Evolutionary conservation across 2,888 invertebrate genomes (phyloP).

Genomic region (Polylopha cassiicola): DNA sequence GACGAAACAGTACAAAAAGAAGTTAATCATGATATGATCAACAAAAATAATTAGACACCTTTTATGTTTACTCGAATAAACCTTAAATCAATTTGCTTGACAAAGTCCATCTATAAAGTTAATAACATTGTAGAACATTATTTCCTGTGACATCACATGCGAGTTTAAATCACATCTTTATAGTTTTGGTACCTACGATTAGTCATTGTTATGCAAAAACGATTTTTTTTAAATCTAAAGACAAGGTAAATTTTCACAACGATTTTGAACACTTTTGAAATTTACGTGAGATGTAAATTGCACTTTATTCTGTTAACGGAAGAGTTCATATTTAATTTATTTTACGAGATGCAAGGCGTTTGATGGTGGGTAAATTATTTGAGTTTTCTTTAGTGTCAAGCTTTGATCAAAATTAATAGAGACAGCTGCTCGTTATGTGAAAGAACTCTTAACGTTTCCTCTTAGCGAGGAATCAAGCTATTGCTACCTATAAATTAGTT

Average conservation of each 20-base stretch:
- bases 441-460: slow-evolving; percentile 18
- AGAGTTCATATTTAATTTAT: slow-evolving; percentile 6
- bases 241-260: slow-evolving; percentile 6
- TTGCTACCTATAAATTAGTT: too few relatives aligned
- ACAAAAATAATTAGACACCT: too few relatives aligned
- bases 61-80: too few relatives aligned
- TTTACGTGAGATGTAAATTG: neutral
- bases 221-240: neutral
- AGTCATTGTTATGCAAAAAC: too few relatives aligned
- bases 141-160: slow-evolving; percentile 8
- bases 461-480: slow-evolving; percentile 7
- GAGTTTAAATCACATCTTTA: slow-evolving; percentile 24
- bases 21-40: too few relatives aligned
- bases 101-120: slow-evolving; percentile 23
- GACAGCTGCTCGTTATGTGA: slow-evolving; percentile 30
- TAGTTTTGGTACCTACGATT: too few relatives aligned
- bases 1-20: too few relatives aligned
- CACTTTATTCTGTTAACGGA: slow-evolving; percentile 1
- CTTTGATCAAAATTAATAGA: slow-evolving; percentile 32
- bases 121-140: slow-evolving; percentile 11
- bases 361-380: slow-evolving; percentile 19
- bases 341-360: neutral
- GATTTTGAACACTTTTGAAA: slow-evolving; percentile 1
- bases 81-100: slow-evolving; percentile 20
- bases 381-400: slow-evolving; percentile 24